Conservation (phyloP, 2,113 vertebrate genomes). For the Brienomyrus brachyistius region DNA sequence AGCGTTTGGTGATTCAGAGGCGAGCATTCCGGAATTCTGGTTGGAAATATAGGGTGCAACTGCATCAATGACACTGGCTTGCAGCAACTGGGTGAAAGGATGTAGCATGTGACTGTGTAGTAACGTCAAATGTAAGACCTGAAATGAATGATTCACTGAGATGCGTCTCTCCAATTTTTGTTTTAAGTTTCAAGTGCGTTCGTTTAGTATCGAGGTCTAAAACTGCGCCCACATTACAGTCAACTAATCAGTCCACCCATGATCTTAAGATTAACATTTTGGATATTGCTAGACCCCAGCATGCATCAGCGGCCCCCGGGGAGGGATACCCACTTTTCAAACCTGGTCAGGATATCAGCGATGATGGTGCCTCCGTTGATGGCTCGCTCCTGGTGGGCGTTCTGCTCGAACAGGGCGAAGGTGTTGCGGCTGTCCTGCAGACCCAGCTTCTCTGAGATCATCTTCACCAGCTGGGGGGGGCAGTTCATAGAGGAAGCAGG, state of each 20-base stretch:
- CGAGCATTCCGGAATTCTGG: background rate
- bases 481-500: background rate
- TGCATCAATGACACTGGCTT: background rate
- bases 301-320: background rate
- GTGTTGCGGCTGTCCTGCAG: constrained; percentile 80
- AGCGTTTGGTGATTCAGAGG: background rate
- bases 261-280: background rate
- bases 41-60: background rate
- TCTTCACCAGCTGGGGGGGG: constrained; percentile 69
- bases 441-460: constrained; percentile 78
- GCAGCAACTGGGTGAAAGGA: background rate
- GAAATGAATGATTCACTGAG: background rate
- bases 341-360: constrained; percentile 89
- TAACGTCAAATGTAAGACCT: background rate
- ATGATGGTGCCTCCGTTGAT: constrained; percentile 70
- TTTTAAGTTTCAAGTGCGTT: background rate
- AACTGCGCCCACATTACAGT: background rate
- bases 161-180: background rate
- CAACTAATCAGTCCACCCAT: background rate
- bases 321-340: constrained; percentile 67
- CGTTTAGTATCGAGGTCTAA: background rate
- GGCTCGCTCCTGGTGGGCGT: constrained; percentile 71
- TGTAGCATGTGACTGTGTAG: background rate
- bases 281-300: background rate
- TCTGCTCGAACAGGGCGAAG: constrained; percentile 84